phyloP scores from a whole-genome alignment of 2,888 invertebrate genomes.

The Elmis aenea region DNA sequence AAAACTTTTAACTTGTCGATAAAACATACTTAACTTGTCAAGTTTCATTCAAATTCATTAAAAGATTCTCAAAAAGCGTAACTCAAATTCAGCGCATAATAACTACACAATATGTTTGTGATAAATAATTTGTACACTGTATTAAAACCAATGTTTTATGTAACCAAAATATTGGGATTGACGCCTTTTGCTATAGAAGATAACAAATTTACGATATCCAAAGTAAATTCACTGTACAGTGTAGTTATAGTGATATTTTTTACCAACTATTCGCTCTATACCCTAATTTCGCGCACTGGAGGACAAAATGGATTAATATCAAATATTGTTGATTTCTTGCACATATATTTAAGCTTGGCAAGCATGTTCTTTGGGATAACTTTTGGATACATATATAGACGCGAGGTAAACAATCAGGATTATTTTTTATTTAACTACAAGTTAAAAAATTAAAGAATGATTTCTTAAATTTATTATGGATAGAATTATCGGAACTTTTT shows the following conservation, averaged over 20 bases:
- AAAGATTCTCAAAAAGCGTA: no score
- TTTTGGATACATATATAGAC: constrained; percentile 2
- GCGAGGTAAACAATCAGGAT: no score
- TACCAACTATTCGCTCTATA: background rate
- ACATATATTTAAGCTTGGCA: constrained; percentile 3
- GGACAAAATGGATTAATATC: constrained; percentile 6
- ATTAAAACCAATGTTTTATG: constrained; percentile 8
- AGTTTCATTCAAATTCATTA: no score
- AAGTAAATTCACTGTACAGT: constrained; percentile 2
- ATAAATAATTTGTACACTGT: constrained; percentile 57
- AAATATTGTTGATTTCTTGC: constrained; percentile 1
- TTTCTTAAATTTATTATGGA: no score
- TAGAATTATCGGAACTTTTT: no score
- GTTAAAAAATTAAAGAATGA: no score
- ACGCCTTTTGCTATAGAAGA: constrained; percentile 2
- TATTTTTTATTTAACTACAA: no score
- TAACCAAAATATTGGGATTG: constrained; percentile 5
- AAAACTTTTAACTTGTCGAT: no score
- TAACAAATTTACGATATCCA: background rate
- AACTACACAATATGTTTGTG: no score
- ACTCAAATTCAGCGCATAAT: no score
- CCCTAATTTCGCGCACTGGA: background rate
- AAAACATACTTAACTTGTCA: no score
- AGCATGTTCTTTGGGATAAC: constrained; percentile 6
- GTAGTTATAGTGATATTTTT: background rate